Percentiles rank a stretch among this genome's conserved stretches.
Evolutionary conservation across 2,113 vertebrate genomes (phyloP).

Genomic region (Paradisaea rubra): DNA sequence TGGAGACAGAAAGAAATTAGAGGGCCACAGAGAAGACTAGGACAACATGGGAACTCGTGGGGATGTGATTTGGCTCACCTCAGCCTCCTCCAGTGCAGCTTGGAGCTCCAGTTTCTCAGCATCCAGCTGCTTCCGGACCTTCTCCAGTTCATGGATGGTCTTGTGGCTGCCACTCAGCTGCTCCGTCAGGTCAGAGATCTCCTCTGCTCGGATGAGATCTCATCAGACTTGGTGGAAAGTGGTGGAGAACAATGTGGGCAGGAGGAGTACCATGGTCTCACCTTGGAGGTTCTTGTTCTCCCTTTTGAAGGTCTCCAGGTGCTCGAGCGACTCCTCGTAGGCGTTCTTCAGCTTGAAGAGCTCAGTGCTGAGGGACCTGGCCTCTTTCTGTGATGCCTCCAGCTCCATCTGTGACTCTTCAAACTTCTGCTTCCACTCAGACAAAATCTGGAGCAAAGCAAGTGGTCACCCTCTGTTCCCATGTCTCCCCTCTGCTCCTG

Average conservation of each 20-base stretch:
- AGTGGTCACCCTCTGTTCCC: neutral
- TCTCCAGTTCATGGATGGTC: conserved; percentile 85
- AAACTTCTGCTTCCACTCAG: conserved; percentile 92
- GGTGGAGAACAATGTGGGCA: neutral
- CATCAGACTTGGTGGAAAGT: neutral
- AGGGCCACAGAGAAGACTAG: neutral
- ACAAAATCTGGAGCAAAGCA: conserved; percentile 49
- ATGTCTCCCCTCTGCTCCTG: conserved; percentile 66
- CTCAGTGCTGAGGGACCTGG: conserved; percentile 84
- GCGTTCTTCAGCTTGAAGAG: conserved; percentile 92
- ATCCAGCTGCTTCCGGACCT: conserved; percentile 82
- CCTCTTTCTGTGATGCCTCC: conserved; percentile 88
- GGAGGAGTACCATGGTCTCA: neutral
- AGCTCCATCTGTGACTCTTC: conserved; percentile 88
- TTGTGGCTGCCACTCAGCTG: conserved; percentile 82
- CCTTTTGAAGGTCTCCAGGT: conserved; percentile 77
- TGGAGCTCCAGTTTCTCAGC: conserved; percentile 86
- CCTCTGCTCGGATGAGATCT: conserved; percentile 39
- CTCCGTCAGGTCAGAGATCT: conserved; percentile 87
- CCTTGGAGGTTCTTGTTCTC: conserved; percentile 78
- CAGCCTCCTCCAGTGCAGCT: conserved; percentile 84
- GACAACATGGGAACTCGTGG: neutral
- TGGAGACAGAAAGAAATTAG: neutral
- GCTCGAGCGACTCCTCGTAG: conserved; percentile 87
- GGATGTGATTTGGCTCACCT: conserved; percentile 54